These are phyloP conservation scores for Dasysyrphus tricinctus DNA, from an alignment of 2,888 invertebrate genomes.

Conservation along the genomic window DNA sequence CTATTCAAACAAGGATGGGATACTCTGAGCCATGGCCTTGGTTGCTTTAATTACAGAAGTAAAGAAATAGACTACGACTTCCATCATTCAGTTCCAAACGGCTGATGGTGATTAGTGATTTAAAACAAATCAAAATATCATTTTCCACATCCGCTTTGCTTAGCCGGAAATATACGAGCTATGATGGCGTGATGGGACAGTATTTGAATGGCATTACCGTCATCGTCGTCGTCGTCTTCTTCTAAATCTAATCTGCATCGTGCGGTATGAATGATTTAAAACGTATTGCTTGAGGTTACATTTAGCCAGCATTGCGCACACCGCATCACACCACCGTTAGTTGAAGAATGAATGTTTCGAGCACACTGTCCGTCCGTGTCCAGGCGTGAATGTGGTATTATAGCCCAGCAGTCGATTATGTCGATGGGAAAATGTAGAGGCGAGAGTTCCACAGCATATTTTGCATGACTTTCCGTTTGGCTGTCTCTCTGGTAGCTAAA, in stretches of 20 bases:
- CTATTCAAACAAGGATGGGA: not conserved
- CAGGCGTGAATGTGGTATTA: slow-evolving; percentile 74
- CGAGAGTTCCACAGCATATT: slow-evolving; percentile 66
- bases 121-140: slow-evolving; percentile 41
- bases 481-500: slow-evolving; percentile 68
- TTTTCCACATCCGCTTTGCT: slow-evolving; percentile 55
- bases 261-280: slow-evolving; percentile 74
- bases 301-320: slow-evolving; percentile 72
- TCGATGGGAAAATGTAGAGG: slow-evolving; percentile 70
- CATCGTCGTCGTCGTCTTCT: slow-evolving; percentile 27
- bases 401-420: slow-evolving; percentile 22
- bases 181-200: slow-evolving; percentile 62
- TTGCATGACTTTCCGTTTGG: slow-evolving; percentile 67
- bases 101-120: not conserved
- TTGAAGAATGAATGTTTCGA: slow-evolving; percentile 51
- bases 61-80: not conserved
- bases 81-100: not conserved
- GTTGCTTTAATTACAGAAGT: not conserved
- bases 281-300: slow-evolving; percentile 67
- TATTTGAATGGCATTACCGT: not conserved
- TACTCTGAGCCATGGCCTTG: not conserved
- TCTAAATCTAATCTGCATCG: slow-evolving; percentile 62
- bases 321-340: slow-evolving; percentile 70
- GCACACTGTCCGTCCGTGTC: slow-evolving; percentile 21
- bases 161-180: slow-evolving; percentile 56